Evolutionary conservation across 2,888 invertebrate genomes (phyloP).

Genomic region (Galerucella calmariensis): DNA sequence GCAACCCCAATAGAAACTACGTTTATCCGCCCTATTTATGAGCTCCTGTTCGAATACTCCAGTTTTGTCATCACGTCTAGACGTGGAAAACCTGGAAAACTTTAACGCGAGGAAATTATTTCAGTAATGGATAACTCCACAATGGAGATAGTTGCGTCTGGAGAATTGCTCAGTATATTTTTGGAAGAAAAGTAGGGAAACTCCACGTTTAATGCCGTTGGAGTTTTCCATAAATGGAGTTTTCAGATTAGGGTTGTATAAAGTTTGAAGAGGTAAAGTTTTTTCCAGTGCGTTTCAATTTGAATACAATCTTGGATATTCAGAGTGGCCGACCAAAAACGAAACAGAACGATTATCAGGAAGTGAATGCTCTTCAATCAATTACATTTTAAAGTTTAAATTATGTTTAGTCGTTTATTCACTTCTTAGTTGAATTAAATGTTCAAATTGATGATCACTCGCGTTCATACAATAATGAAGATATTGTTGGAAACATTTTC

Average conservation of each 20-base stretch:
- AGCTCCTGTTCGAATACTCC: constrained; percentile 12
- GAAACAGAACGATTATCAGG: too few species aligned
- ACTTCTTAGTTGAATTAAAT: neutral
- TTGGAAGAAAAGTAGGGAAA: constrained; percentile 15
- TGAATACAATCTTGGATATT: too few species aligned
- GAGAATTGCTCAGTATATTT: constrained; percentile 9
- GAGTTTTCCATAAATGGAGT: constrained; percentile 31
- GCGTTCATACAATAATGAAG: neutral
- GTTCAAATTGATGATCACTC: neutral
- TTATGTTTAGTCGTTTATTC: neutral
- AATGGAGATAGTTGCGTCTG: constrained; percentile 8
- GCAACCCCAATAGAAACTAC: neutral
- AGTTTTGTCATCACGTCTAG: constrained; percentile 22
- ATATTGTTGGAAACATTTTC: neutral
- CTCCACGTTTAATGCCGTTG: constrained; percentile 7
- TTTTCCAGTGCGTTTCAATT: too few species aligned
- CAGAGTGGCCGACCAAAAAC: too few species aligned
- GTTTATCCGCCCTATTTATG: neutral
- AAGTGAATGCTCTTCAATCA: too few species aligned
- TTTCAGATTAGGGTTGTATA: constrained; percentile 9
- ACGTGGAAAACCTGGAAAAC: constrained; percentile 27
- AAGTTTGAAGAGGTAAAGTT: neutral
- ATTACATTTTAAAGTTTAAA: neutral
- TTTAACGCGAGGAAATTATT: neutral
- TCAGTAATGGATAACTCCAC: neutral